Evolutionary conservation across 23 tunicate species (phyloP).

Genomic region (Ciona savignyi): DNA sequence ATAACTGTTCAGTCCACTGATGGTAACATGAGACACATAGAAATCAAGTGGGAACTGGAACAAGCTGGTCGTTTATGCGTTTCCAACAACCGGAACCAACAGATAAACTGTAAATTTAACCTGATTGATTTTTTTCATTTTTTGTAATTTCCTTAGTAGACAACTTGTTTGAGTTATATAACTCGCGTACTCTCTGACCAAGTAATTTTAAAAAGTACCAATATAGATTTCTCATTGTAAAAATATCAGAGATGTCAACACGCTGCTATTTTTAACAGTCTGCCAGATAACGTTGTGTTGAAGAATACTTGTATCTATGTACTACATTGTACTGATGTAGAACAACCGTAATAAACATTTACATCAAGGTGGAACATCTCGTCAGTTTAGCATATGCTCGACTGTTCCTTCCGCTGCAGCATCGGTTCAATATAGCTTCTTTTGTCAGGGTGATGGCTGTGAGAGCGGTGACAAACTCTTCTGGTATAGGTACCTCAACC

Average conservation of each 20-base stretch:
- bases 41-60: slow-evolving; percentile 20
- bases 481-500: slow-evolving; percentile 39
- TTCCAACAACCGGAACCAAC: background rate
- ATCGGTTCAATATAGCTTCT: slow-evolving; percentile 20
- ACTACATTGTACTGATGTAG: too few species aligned
- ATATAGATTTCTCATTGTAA: too few species aligned
- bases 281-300: too few species aligned
- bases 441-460: slow-evolving; percentile 29
- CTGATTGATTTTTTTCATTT: too few species aligned
- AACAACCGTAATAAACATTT: too few species aligned
- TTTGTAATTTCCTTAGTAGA: too few species aligned
- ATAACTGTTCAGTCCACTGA: background rate
- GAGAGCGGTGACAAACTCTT: slow-evolving; percentile 29
- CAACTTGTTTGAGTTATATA: too few species aligned
- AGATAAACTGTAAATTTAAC: background rate
- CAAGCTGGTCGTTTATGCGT: slow-evolving; percentile 21
- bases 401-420: slow-evolving; percentile 4
- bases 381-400: background rate
- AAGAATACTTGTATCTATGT: too few species aligned
- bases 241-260: too few species aligned
- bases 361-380: background rate
- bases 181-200: too few species aligned
- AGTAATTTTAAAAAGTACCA: too few species aligned
- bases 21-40: slow-evolving; percentile 25
- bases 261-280: too few species aligned